phyloP scores from a whole-genome alignment of 2,113 vertebrate species.

The Alosa alosa region DNA sequence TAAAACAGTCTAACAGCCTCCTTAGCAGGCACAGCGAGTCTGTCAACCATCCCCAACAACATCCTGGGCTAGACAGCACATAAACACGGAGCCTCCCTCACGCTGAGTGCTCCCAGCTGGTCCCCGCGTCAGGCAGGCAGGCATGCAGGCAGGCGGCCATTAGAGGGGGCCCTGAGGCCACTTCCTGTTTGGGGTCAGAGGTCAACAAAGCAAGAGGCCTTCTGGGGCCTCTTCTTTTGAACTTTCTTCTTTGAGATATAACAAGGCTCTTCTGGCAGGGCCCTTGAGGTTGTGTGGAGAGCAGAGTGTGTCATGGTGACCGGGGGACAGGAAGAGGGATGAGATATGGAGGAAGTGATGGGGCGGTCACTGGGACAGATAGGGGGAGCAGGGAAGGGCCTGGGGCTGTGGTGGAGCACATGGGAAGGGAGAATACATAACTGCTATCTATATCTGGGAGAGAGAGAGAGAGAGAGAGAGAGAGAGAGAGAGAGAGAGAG shows the following conservation, averaged over 20 bases:
- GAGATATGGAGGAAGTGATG: background rate
- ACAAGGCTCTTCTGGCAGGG: background rate
- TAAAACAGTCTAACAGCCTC: background rate
- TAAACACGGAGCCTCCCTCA: background rate
- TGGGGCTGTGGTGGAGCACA: background rate
- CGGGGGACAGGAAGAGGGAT: background rate
- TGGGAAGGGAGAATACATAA: background rate
- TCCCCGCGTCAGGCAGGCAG: background rate
- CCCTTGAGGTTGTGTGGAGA: background rate
- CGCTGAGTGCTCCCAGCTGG: background rate
- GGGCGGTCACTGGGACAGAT: background rate
- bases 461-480: background rate
- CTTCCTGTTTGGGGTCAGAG: constrained; percentile 5
- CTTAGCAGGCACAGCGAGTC: background rate
- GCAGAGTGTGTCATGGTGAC: background rate
- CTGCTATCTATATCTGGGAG: background rate
- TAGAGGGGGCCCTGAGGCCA: background rate
- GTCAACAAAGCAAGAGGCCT: background rate
- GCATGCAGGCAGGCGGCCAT: background rate
- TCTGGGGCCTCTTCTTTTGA: background rate
- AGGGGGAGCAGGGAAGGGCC: background rate
- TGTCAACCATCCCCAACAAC: background rate
- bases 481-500: background rate
- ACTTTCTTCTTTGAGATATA: background rate
- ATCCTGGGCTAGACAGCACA: background rate